Evolutionary conservation across 2,888 invertebrate genomes (phyloP).

Genomic region (Tiliacea citrago): DNA sequence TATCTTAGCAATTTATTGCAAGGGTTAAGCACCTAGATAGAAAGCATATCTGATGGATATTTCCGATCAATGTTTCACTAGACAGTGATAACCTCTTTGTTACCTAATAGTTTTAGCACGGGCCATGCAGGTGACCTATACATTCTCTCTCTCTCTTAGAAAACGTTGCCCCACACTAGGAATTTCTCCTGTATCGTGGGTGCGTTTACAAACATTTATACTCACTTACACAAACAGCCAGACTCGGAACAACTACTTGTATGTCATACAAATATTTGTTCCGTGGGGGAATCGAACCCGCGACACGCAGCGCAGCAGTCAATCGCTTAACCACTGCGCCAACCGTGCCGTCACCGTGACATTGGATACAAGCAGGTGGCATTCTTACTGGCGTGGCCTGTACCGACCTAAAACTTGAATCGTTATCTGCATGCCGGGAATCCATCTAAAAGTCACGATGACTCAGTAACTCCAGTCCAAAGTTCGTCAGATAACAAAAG

Average conservation of each 20-base stretch:
- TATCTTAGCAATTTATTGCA: background rate
- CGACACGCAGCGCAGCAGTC: too few species aligned
- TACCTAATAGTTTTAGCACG: background rate
- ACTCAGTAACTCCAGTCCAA: slow-evolving; percentile 32
- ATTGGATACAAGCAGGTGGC: background rate
- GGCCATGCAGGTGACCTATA: background rate
- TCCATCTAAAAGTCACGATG: slow-evolving; percentile 14
- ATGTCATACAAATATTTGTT: too few species aligned
- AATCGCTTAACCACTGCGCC: too few species aligned
- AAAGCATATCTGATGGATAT: background rate
- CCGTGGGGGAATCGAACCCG: too few species aligned
- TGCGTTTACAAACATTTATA: too few species aligned
- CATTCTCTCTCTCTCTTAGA: too few species aligned
- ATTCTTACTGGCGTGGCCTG: background rate
- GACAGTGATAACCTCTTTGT: background rate
- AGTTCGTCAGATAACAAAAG: slow-evolving; percentile 29
- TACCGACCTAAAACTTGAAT: background rate
- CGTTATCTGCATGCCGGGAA: background rate
- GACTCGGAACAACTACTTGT: too few species aligned
- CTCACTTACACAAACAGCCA: too few species aligned
- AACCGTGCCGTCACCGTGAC: too few species aligned
- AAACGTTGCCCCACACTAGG: too few species aligned
- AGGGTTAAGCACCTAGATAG: background rate
- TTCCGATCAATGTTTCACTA: background rate
- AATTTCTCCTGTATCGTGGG: too few species aligned